These are phyloP conservation scores for Platerodrilus igneus DNA, from an alignment of 2,888 invertebrate species.

Conservation along the genomic window DNA sequence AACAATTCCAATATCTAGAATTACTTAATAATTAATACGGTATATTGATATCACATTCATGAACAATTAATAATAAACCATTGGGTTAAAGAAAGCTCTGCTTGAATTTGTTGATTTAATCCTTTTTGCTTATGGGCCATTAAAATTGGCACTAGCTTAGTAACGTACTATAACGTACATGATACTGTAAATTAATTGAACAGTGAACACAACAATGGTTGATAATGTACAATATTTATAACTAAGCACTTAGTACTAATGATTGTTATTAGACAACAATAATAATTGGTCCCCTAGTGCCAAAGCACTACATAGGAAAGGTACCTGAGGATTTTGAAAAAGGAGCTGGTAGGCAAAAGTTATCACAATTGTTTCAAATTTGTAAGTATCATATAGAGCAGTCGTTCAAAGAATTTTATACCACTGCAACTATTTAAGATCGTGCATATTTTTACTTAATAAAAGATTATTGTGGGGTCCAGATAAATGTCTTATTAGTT, in stretches of 20 bases:
- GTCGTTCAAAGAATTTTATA: slow-evolving; percentile 26
- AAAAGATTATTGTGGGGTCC: slow-evolving; percentile 85
- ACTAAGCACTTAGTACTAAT: slow-evolving; percentile 35
- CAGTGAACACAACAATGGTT: slow-evolving; percentile 48
- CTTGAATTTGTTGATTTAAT: no score
- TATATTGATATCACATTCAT: no score
- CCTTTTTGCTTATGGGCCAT: slow-evolving; percentile 36
- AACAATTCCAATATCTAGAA: no score
- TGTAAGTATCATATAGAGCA: no score
- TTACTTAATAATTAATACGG: no score
- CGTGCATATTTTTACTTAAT: slow-evolving; percentile 81
- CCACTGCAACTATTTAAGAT: slow-evolving; percentile 48
- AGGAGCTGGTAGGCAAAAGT: slow-evolving; percentile 31
- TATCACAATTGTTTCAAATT: slow-evolving; percentile 30
- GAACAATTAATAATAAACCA: no score
- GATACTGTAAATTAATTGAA: slow-evolving; percentile 40
- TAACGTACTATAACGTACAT: slow-evolving; percentile 17
- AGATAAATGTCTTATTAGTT: slow-evolving; percentile 79
- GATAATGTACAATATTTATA: slow-evolving; percentile 34
- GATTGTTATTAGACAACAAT: slow-evolving; percentile 20
- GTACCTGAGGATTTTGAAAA: slow-evolving; percentile 37
- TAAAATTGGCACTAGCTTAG: slow-evolving; percentile 30
- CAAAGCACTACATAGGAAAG: slow-evolving; percentile 25
- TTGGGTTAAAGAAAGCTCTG: no score
- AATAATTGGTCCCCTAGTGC: slow-evolving; percentile 33